These are phyloP conservation scores for Talpa occidentalis DNA, from an alignment of 2,113 vertebrate species.

Conservation along the genomic window DNA sequence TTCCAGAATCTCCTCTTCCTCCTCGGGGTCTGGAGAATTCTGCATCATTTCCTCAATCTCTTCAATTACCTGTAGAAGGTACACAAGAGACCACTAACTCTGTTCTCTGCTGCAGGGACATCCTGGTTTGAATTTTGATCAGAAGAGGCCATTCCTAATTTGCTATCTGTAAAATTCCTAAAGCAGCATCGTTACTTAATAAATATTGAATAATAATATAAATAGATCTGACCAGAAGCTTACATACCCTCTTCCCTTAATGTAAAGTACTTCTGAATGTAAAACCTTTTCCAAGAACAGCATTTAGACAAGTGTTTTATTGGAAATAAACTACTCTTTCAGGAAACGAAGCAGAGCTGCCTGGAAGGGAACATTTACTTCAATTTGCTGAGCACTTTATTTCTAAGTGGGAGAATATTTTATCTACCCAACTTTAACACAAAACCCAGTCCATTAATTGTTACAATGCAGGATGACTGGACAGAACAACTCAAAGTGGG, in stretches of 20 bases:
- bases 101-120: not conserved
- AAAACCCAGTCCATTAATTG: constrained; percentile 37
- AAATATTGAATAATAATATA: constrained; percentile 62
- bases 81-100: not conserved
- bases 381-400: constrained; percentile 55
- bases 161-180: constrained; percentile 15
- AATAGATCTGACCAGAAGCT: constrained; percentile 27
- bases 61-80: constrained; percentile 91
- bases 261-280: constrained; percentile 22
- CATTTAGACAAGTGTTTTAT: constrained; percentile 70
- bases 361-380: constrained; percentile 63
- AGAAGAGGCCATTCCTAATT: not conserved
- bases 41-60: constrained; percentile 98
- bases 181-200: not conserved
- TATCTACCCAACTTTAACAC: not conserved
- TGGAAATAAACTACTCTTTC: constrained; percentile 62
- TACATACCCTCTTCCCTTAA: not conserved
- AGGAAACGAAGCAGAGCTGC: constrained; percentile 43
- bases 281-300: constrained; percentile 66
- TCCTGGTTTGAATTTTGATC: not conserved
- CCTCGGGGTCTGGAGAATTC: constrained; percentile 94
- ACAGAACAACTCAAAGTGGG: not conserved
- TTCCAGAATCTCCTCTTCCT: constrained; percentile 91
- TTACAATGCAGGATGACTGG: not conserved
- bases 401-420: constrained; percentile 62